Conservation (phyloP, 37 sponge, comb jelly and placozoan genomes). For the Ianthella basta region DNA sequence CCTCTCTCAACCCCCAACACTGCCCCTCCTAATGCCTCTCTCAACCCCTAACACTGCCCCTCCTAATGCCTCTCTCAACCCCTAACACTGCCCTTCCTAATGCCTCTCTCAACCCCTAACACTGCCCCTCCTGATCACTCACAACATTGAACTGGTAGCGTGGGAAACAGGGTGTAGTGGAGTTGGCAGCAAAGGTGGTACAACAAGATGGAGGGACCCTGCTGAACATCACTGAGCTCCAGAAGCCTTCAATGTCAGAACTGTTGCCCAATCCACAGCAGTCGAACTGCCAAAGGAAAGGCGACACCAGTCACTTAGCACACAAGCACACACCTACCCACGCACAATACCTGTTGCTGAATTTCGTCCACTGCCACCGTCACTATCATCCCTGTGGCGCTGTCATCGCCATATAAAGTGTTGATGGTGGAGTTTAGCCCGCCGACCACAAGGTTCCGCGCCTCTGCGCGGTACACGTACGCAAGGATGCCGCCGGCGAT, state of each 20-base stretch:
- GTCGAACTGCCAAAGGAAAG: not conserved
- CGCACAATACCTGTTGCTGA: conserved; percentile 51
- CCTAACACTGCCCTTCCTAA: too few species aligned
- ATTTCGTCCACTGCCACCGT: conserved; percentile 52
- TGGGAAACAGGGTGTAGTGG: not conserved
- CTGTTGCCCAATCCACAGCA: conserved; percentile 34
- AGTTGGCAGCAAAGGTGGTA: not conserved
- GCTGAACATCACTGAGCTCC: too few species aligned
- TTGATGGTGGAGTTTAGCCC: conserved; percentile 23
- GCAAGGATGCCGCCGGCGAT: conserved; percentile 59
- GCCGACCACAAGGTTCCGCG: not conserved
- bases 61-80: too few species aligned
- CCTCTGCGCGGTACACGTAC: conserved; percentile 43
- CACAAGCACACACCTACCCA: not conserved
- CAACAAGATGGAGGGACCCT: conserved; percentile 33
- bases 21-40: too few species aligned
- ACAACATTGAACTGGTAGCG: too few species aligned
- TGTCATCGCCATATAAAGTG: not conserved
- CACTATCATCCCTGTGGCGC: not conserved
- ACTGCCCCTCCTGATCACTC: too few species aligned
- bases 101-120: too few species aligned
- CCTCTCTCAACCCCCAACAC: too few species aligned
- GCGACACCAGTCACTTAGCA: not conserved
- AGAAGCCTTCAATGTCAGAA: not conserved
- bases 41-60: too few species aligned